phyloP scores from a whole-genome alignment of 1,140 invertebrate species.

The Cephus cinctus region DNA sequence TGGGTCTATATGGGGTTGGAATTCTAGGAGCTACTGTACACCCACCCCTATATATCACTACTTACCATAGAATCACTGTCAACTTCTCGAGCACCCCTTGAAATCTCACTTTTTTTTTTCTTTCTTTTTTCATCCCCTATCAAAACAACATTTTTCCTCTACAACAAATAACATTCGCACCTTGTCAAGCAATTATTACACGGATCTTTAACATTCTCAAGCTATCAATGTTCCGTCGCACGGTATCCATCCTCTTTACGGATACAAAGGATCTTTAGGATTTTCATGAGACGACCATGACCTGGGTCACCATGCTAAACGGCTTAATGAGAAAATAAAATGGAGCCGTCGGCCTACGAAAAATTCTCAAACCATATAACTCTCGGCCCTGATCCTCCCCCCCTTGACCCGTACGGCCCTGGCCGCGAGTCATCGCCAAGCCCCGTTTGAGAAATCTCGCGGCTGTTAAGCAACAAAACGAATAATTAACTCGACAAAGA shows the following conservation, averaged over 20 bases:
- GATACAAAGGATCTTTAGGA: too few relatives aligned
- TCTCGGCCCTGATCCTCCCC: conserved; percentile 9
- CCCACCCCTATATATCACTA: too few relatives aligned
- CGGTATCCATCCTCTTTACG: too few relatives aligned
- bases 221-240: too few relatives aligned
- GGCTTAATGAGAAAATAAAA: conserved; percentile 10
- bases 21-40: background rate
- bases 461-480: conserved; percentile 34
- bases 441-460: conserved; percentile 27
- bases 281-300: too few relatives aligned
- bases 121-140: background rate
- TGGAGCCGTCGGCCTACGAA: conserved; percentile 6
- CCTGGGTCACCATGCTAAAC: conserved; percentile 10
- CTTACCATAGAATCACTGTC: too few relatives aligned
- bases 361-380: conserved; percentile 1
- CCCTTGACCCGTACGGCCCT: conserved; percentile 22
- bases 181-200: too few relatives aligned
- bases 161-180: too few relatives aligned
- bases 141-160: too few relatives aligned
- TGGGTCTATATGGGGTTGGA: background rate
- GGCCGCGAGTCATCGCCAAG: conserved; percentile 1
- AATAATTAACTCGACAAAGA: conserved; percentile 37
- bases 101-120: background rate
- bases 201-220: too few relatives aligned
- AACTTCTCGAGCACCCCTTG: too few relatives aligned